Evolutionary conservation across 2,888 invertebrate species (phyloP).

Genomic region (Heterodera filipjevi): DNA sequence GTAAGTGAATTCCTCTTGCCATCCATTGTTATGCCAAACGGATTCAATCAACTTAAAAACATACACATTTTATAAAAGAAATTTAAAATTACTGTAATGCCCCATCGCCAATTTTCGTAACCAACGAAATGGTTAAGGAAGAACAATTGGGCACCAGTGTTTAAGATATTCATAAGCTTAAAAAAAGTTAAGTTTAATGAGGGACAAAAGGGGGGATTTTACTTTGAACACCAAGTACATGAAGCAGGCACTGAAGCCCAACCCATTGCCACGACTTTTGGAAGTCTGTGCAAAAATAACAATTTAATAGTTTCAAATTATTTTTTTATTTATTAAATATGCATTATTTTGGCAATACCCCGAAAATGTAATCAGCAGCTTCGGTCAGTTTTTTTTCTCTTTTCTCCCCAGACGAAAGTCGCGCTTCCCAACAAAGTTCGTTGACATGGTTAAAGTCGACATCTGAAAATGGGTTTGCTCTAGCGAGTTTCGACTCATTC

Average conservation of each 20-base stretch:
- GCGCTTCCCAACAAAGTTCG: conserved; percentile 30
- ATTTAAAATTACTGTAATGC: conserved; percentile 49
- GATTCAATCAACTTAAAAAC: not conserved
- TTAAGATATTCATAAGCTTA: conserved; percentile 55
- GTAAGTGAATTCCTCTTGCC: conserved; percentile 9
- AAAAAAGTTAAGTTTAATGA: conserved; percentile 48
- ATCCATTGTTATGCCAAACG: conserved; percentile 6
- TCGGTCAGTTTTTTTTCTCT: conserved; percentile 45
- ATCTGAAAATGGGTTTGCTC: conserved; percentile 27
- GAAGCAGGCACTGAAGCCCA: not conserved
- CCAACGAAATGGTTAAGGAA: conserved; percentile 64
- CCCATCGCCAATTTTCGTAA: conserved; percentile 59
- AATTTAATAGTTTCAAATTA: not conserved
- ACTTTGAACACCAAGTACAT: not conserved
- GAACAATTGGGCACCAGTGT: conserved; percentile 59
- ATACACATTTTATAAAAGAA: too few species aligned
- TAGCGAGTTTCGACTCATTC: not conserved
- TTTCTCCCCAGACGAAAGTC: conserved; percentile 25
- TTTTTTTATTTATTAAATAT: too few species aligned
- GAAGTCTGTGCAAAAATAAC: conserved; percentile 20
- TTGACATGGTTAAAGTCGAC: conserved; percentile 38
- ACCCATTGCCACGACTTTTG: conserved; percentile 38
- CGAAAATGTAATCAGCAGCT: conserved; percentile 53
- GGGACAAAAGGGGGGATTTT: not conserved
- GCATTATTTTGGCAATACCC: too few species aligned